Conservation (phyloP, 2,888 invertebrate genomes). For the Pandemis heparana region DNA sequence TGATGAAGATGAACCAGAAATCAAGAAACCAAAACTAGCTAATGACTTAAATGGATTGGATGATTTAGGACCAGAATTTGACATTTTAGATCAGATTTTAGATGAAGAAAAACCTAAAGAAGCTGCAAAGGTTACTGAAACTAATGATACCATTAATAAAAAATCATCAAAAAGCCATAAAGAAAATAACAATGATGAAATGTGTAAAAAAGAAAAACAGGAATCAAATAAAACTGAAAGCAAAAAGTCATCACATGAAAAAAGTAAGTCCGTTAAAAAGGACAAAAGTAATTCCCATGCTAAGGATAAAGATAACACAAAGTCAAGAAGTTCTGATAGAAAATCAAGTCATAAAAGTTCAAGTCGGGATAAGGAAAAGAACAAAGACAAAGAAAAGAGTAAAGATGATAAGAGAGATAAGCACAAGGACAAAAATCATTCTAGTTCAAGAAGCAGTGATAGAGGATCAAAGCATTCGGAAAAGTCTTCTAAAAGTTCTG, state of each 20-base stretch:
- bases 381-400: conserved; percentile 49
- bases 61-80: conserved; percentile 81
- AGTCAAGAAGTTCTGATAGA: conserved; percentile 58
- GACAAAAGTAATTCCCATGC: conserved; percentile 55
- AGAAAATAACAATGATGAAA: conserved; percentile 46
- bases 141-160: conserved; percentile 48
- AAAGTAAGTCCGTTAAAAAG: conserved; percentile 57
- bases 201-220: conserved; percentile 48
- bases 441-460: conserved; percentile 56
- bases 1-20: conserved; percentile 79
- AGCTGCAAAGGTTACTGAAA: conserved; percentile 44
- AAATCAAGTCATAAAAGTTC: conserved; percentile 70
- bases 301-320: conserved; percentile 57
- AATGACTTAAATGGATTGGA: conserved; percentile 76
- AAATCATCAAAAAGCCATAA: conserved; percentile 46
- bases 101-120: conserved; percentile 72
- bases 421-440: conserved; percentile 46
- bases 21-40: conserved; percentile 72
- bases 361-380: conserved; percentile 63
- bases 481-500: conserved; percentile 54
- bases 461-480: conserved; percentile 56
- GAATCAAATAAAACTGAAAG: conserved; percentile 51
- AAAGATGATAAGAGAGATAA: conserved; percentile 57
- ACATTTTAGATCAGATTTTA: conserved; percentile 81
- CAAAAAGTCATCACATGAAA: conserved; percentile 52